phyloP scores from a whole-genome alignment of 2,113 vertebrate species.

The Meles meles region DNA sequence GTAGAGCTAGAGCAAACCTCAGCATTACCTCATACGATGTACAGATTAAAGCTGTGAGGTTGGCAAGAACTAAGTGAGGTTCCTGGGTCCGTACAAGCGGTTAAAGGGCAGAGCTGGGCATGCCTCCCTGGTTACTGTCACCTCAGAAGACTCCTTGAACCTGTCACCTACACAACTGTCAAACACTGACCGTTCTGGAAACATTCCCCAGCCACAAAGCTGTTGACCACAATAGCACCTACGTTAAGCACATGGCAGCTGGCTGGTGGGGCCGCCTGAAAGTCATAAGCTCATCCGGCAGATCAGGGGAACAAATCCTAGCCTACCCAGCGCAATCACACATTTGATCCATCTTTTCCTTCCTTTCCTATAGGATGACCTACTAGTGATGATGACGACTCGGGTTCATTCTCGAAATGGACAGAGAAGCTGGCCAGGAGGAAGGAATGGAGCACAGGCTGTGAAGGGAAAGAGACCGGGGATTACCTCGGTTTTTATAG shows the following conservation, averaged over 20 bases:
- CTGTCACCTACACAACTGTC: not conserved
- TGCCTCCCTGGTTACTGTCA: not conserved
- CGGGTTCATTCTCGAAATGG: not conserved
- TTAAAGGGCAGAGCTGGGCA: not conserved
- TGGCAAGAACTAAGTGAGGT: not conserved
- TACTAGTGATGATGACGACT: not conserved
- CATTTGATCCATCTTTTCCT: not conserved
- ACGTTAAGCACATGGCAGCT: not conserved
- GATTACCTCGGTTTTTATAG: not conserved
- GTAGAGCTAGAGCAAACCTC: not conserved
- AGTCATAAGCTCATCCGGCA: not conserved
- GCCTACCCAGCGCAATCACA: not conserved
- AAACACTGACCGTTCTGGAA: not conserved
- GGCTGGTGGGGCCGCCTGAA: not conserved
- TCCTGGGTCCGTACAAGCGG: not conserved
- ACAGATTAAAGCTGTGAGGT: not conserved
- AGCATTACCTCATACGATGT: not conserved
- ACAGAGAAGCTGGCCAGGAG: not conserved
- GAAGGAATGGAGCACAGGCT: not conserved
- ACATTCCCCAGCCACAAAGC: not conserved
- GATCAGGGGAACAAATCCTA: not conserved
- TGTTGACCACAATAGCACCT: not conserved
- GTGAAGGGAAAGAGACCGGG: not conserved
- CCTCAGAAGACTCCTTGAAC: not conserved
- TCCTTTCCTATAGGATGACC: not conserved